Evolutionary conservation across 1,140 invertebrate genomes (phyloP), one percentile per base, ranked within the genome.

Genomic region (Mycetomoellerius zeteki): DNA sequence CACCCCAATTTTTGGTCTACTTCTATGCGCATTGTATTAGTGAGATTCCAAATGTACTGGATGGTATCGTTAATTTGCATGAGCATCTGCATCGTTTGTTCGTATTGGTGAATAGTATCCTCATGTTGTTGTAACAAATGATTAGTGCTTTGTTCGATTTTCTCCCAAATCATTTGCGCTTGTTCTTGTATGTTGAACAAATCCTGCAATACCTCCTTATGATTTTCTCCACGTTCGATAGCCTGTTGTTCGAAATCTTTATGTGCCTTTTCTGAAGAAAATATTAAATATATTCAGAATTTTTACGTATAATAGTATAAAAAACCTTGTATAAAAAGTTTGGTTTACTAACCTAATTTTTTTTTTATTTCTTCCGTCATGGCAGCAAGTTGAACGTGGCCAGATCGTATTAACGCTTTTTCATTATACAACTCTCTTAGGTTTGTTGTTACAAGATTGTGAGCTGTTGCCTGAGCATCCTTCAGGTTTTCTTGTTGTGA

Each of bases 1-100:
- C 97, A 97, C 24, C 93, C 93, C 3, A 97, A 93, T 77, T 95
- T 95, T 24, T 96, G 90, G 71, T 97, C 96, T 64, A 97, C 88
- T 82, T 96, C 95, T 43, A 88, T 58, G 60, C 94, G 93, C 89
- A 96, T 96, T 1, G 92, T 94, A 21, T 95, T 94, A 14, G 97
- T 95, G 5, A 97, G 86, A 76, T 94, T 89, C 91, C 96, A 95
- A 27, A 97, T 88, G 86, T 94, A 96, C 69, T 96, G 93, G 50
- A 97, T 96, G 0, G 96, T 97, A 21, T 92, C 88, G 89, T 97
- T 97, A 52, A 97, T 96, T 91, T 96, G 96, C n/a, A 94, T 89
- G 3, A 97, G 92, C 91, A 96, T 97, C n/a, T 95, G 90, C 54
- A 97, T 93, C 52, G 96, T 96, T 27, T 95, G 92, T 56, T 96